phyloP scores from a whole-genome alignment of 2,888 invertebrate genomes.

The Oscheius myriophilus region DNA sequence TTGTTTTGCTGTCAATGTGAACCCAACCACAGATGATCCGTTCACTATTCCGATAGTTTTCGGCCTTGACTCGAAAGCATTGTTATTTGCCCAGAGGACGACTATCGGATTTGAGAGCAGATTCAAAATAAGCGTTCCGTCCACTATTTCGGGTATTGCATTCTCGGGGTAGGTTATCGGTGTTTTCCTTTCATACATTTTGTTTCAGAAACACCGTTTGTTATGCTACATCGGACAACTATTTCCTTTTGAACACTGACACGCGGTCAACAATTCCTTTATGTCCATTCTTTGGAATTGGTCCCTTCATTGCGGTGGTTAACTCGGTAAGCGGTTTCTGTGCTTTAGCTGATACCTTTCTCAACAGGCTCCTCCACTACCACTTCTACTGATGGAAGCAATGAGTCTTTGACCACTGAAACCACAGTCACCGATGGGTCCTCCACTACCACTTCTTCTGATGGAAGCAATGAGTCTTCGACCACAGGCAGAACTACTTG shows the following conservation, averaged over 20 bases:
- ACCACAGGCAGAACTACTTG: no score
- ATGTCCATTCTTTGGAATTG: no score
- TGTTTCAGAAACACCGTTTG: constrained; percentile 16
- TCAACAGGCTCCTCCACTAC: no score
- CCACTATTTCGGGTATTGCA: constrained; percentile 1
- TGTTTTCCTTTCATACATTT: neutral
- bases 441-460: no score
- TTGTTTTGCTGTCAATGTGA: constrained; percentile 15
- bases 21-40: constrained; percentile 18
- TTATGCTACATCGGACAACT: constrained; percentile 10
- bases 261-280: constrained; percentile 4
- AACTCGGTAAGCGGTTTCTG: constrained; percentile 1
- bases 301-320: constrained; percentile 5
- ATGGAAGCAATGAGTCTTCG: no score
- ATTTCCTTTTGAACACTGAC: constrained; percentile 1
- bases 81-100: constrained; percentile 2
- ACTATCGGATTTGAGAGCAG: constrained; percentile 1
- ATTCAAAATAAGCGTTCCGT: neutral
- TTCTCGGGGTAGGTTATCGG: constrained; percentile 9
- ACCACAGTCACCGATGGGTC: no score
- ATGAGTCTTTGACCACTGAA: no score
- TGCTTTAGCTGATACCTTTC: no score
- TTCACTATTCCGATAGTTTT: constrained; percentile 1
- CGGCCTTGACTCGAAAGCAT: constrained; percentile 2
- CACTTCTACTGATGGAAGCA: no score